Base-by-base conservation (phyloP, 2,888 invertebrate genomes). In the Aleiodes testaceus region DNA sequence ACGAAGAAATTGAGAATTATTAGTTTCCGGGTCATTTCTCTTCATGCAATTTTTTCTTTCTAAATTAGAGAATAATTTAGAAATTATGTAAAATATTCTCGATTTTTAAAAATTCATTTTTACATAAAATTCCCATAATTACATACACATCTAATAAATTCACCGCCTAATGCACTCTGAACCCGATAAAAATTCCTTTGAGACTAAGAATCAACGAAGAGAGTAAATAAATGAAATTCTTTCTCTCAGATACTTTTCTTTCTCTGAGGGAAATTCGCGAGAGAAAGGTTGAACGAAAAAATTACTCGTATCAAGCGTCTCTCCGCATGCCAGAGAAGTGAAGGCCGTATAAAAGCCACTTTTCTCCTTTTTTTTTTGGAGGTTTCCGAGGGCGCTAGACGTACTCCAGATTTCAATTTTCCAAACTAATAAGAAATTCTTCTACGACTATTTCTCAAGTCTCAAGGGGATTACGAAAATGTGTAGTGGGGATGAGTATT, bases 391-490 rank as follows among this genome's bases (percentile, higher is more conserved):
- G 30, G 49, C 18, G 26, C 18, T 16, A 50, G 72, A 69, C 69
- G 50, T 69, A 74, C 75, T 75, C 69, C 76, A 76, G 76, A 77
- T 77, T 78, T 82, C 81, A 83, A 83, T 83, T 81, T 47, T 80
- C 80, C 80, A 80, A 81, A 82, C 81, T 83, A 82, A 83, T 83
- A 83, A 82, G 81, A 81, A 81, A 83, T 83, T 83, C 82, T 77
- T 79, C 78, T 73, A 73, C 75, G 78, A 78, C 79, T 78, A 78
- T 79, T 78, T 77, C 74, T 78, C 79, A 78, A 77, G 73, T 55
- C 76, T 69, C 66, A 50, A 64, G 59, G 53, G 65, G 64, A 49
- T 36, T 36, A 36, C 36, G 36, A 36, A 36, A 36, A 36, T 36
- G 36, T 36, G 47, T 59, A 16, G 69, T n/a, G 30, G 22, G 26